Conservation (phyloP, 2,888 invertebrate genomes). For the Flabesymbios commensalis region DNA sequence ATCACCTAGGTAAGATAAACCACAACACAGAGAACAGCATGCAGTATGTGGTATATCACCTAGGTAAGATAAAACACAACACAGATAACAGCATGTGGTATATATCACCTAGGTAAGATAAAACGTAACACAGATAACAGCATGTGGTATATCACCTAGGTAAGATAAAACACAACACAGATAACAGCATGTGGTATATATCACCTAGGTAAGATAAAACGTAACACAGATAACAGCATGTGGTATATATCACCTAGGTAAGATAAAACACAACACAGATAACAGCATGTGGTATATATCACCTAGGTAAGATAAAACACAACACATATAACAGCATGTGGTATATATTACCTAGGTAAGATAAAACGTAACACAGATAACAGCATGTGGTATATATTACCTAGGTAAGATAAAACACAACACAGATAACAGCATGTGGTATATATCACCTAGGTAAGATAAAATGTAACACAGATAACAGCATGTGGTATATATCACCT, state of each 20-base stretch:
- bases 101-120: background rate
- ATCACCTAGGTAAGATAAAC: conserved; percentile 40
- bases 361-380: too few species aligned
- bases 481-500: background rate
- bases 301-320: background rate
- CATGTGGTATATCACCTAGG: background rate
- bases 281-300: background rate
- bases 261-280: background rate
- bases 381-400: background rate
- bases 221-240: background rate
- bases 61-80: background rate
- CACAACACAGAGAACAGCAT: background rate
- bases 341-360: too few species aligned
- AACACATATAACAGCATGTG: background rate
- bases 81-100: background rate
- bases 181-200: background rate
- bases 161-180: background rate
- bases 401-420: too few species aligned
- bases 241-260: background rate
- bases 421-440: background rate
- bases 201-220: background rate
- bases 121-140: background rate
- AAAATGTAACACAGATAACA: background rate
- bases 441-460: background rate
- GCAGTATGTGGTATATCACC: background rate